Percentiles rank a stretch among this genome's conserved stretches.
phyloP scores from a whole-genome alignment of 1,140 invertebrate species.

The Pissodes strobi region DNA sequence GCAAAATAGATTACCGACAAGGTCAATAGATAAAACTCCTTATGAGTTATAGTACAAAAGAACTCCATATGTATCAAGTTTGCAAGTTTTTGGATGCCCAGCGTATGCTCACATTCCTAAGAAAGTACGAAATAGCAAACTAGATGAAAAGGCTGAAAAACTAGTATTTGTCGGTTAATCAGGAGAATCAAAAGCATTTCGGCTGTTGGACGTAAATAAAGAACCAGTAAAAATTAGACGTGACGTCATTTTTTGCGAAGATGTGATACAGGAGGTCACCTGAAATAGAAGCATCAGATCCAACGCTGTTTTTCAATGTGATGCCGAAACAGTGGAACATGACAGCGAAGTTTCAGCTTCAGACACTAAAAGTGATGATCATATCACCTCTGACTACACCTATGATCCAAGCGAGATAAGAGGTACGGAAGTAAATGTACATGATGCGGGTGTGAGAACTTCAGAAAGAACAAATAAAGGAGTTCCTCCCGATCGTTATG shows the following conservation, averaged over 20 bases:
- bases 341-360: no score
- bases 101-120: constrained; percentile 1
- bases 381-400: not conserved
- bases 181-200: constrained; percentile 12
- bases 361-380: no score
- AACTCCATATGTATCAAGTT: constrained; percentile 34
- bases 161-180: constrained; percentile 15
- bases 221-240: constrained; percentile 1
- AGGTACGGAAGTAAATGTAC: not conserved
- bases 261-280: no score
- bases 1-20: constrained; percentile 15
- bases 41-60: constrained; percentile 22
- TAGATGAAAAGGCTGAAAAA: not conserved
- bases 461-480: not conserved
- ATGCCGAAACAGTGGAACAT: no score
- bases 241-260: constrained; percentile 13
- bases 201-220: not conserved
- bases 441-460: not conserved
- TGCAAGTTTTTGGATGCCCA: constrained; percentile 9
- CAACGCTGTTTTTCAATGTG: no score
- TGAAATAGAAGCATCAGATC: no score
- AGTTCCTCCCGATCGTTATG: not conserved
- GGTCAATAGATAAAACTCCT: constrained; percentile 17
- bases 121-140: constrained; percentile 2
- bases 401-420: not conserved